These are phyloP conservation scores for Mus pahari DNA, from an alignment of 2,113 vertebrate species.

Conservation along the genomic window DNA sequence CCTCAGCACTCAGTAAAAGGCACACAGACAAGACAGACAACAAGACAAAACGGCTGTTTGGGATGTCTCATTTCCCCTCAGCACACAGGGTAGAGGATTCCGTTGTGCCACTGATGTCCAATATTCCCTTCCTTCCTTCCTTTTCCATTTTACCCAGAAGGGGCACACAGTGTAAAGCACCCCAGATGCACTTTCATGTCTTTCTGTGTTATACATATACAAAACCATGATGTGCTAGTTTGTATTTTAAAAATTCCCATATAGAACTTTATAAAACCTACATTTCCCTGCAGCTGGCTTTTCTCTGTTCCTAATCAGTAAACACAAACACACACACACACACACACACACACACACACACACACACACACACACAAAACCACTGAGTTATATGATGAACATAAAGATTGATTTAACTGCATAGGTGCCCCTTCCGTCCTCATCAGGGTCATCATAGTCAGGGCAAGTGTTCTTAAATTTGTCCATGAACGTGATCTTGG, in stretches of 20 bases:
- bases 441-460: not conserved
- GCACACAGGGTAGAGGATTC: too few species aligned
- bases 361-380: too few species aligned
- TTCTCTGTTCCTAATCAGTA: not conserved
- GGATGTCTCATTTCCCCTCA: not conserved
- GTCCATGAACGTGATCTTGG: not conserved
- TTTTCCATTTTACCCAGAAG: not conserved
- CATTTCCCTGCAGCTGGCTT: not conserved
- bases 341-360: too few species aligned
- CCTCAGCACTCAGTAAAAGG: not conserved
- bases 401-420: not conserved
- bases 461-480: too few species aligned
- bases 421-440: not conserved
- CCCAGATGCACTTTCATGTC: accelerated
- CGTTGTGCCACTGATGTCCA: not conserved
- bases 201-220: not conserved
- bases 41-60: not conserved
- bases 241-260: not conserved
- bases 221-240: not conserved
- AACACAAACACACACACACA: too few species aligned
- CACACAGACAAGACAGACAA: not conserved
- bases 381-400: too few species aligned
- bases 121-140: not conserved
- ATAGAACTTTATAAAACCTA: not conserved
- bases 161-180: not conserved